Evolutionary conservation across 2,888 invertebrate species (phyloP).

Genomic region (Notodonta dromedarius): DNA sequence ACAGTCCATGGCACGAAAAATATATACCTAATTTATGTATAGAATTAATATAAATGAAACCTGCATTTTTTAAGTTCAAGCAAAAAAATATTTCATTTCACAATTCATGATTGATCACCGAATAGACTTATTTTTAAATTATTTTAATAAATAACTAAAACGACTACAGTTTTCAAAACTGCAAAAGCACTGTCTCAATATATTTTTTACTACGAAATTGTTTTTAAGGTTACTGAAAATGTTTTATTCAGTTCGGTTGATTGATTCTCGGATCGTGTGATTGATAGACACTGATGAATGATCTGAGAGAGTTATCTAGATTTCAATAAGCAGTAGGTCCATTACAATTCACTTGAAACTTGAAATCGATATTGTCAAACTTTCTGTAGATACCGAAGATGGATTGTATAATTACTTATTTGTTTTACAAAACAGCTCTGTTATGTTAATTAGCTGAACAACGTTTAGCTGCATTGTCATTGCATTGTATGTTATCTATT

Average conservation of each 20-base stretch:
- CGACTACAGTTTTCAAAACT: no score
- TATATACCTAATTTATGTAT: no score
- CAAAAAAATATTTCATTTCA: no score
- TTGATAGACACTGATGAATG: slow-evolving; percentile 8
- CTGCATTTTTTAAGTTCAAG: no score
- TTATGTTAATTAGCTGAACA: no score
- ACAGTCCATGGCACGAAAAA: no score
- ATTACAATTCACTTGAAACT: neutral
- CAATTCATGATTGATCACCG: no score
- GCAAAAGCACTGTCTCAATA: neutral
- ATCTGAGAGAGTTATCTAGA: slow-evolving; percentile 1
- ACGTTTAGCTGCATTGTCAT: no score
- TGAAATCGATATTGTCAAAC: neutral
- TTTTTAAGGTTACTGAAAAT: slow-evolving; percentile 1
- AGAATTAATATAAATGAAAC: no score
- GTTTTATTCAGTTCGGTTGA: slow-evolving; percentile 6
- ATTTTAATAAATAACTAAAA: no score
- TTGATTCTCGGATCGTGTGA: slow-evolving; percentile 4
- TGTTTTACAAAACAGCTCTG: neutral
- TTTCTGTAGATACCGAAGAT: neutral
- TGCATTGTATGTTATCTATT: no score
- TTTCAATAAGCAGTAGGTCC: slow-evolving; percentile 2
- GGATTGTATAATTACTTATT: neutral
- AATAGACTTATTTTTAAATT: no score
- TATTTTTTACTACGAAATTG: neutral